phyloP scores from a whole-genome alignment of 2,888 invertebrate species.

The Mesodorylaimus sp. region DNA sequence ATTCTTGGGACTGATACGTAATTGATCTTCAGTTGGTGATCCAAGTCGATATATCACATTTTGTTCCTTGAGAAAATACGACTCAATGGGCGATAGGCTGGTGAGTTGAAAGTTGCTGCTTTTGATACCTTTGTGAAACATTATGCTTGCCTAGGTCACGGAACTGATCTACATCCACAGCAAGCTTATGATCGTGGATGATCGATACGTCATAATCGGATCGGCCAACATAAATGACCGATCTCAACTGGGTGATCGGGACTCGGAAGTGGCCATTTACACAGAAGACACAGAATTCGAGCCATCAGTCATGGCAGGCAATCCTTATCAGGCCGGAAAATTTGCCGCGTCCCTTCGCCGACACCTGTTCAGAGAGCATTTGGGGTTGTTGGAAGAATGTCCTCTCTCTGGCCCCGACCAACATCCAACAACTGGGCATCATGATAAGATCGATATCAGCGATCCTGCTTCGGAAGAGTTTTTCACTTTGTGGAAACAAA shows the following conservation, averaged over 20 bases:
- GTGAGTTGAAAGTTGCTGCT: too few species aligned
- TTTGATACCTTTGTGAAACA: too few species aligned
- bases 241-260: slow-evolving; percentile 75
- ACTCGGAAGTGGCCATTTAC: slow-evolving; percentile 60
- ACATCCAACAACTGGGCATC: too few species aligned
- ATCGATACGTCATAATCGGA: slow-evolving; percentile 71
- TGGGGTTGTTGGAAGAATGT: slow-evolving; percentile 44
- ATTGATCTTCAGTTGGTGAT: slow-evolving; percentile 27
- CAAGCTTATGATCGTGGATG: slow-evolving; percentile 83
- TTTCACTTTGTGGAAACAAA: slow-evolving; percentile 54
- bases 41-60: slow-evolving; percentile 37
- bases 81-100: slow-evolving; percentile 30
- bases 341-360: slow-evolving; percentile 67
- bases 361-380: slow-evolving; percentile 70
- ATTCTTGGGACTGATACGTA: too few species aligned
- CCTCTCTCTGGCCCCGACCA: too few species aligned
- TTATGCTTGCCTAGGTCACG: too few species aligned
- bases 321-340: slow-evolving; percentile 58
- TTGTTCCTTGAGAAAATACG: slow-evolving; percentile 34
- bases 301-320: slow-evolving; percentile 58
- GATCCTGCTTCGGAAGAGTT: slow-evolving; percentile 66
- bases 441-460: slow-evolving; percentile 40
- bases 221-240: slow-evolving; percentile 96
- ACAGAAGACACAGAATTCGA: slow-evolving; percentile 50
- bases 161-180: slow-evolving; percentile 94